These are phyloP conservation scores for Malthinus flaveolus DNA, from an alignment of 2,888 invertebrate genomes.

Conservation along the genomic window DNA sequence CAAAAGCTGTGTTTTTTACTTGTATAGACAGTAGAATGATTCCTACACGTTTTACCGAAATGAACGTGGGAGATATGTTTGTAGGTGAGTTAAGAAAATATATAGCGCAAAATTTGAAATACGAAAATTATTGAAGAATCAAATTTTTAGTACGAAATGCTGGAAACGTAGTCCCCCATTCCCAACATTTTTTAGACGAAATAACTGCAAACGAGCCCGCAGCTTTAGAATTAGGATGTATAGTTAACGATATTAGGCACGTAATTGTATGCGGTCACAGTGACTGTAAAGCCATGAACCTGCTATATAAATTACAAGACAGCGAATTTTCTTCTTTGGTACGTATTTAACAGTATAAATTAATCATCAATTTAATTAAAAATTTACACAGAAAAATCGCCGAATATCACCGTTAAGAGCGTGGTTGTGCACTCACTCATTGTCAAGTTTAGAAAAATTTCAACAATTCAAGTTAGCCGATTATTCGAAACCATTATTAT, in stretches of 20 bases:
- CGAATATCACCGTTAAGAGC: slow-evolving; percentile 85
- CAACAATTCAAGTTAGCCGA: slow-evolving; percentile 67
- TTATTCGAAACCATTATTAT: slow-evolving; percentile 74
- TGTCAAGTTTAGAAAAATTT: slow-evolving; percentile 81
- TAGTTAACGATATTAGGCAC: slow-evolving; percentile 87
- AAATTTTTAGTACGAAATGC: slow-evolving; percentile 84
- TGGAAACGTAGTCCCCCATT: slow-evolving; percentile 93
- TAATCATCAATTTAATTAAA: neutral
- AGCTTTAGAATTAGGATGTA: slow-evolving; percentile 91
- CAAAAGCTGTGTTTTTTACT: slow-evolving; percentile 95
- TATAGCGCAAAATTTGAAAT: slow-evolving; percentile 4
- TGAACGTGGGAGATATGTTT: slow-evolving; percentile 97
- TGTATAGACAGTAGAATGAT: slow-evolving; percentile 99
- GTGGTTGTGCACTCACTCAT: slow-evolving; percentile 89
- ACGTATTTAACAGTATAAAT: slow-evolving; percentile 35
- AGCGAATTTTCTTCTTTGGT: slow-evolving; percentile 74
- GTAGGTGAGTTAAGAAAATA: slow-evolving; percentile 68
- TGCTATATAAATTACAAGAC: slow-evolving; percentile 80
- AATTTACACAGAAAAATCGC: slow-evolving; percentile 64
- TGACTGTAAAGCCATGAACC: slow-evolving; percentile 97
- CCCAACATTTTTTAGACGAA: slow-evolving; percentile 83
- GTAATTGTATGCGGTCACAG: slow-evolving; percentile 97
- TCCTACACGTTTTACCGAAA: slow-evolving; percentile 92
- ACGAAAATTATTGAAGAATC: neutral
- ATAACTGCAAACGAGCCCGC: slow-evolving; percentile 94